phyloP scores from a whole-genome alignment of 2,113 vertebrate genomes.

The Chitala chitala region DNA sequence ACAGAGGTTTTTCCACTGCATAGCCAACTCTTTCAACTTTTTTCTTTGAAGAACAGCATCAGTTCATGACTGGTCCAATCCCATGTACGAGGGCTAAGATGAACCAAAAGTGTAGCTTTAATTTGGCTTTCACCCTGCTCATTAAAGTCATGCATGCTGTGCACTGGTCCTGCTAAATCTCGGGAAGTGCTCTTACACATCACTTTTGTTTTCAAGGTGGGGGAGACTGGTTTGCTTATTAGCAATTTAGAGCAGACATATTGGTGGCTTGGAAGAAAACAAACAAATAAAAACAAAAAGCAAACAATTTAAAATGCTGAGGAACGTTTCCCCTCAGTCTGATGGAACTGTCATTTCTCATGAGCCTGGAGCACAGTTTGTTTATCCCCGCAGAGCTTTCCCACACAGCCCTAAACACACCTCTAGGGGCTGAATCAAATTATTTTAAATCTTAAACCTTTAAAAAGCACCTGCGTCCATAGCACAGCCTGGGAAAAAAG shows the following conservation, averaged over 20 bases:
- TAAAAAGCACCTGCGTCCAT: not conserved
- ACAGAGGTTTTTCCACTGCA: too few species aligned
- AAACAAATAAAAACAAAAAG: not conserved
- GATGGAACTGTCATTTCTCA: conserved; percentile 9
- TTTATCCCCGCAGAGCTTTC: not conserved
- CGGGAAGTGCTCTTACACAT: too few species aligned
- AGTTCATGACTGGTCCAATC: too few species aligned
- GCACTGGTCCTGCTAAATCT: too few species aligned
- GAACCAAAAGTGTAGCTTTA: too few species aligned
- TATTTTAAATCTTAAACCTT: not conserved
- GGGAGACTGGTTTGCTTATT: not conserved
- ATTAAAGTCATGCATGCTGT: too few species aligned
- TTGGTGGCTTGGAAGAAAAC: not conserved
- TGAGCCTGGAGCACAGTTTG: not conserved
- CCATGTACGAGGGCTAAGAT: too few species aligned
- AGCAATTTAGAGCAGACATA: not conserved
- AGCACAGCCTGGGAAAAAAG: not conserved
- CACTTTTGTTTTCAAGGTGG: not conserved
- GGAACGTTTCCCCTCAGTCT: not conserved
- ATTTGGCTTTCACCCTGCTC: too few species aligned
- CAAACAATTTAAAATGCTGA: not conserved
- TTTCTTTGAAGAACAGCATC: too few species aligned
- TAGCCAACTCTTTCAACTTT: too few species aligned
- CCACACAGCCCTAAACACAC: conserved; percentile 1
- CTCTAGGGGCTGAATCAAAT: not conserved